These are phyloP conservation scores for Tympanuchus pallidicinctus DNA, from an alignment of 2,113 vertebrate species.

Conservation along the genomic window DNA sequence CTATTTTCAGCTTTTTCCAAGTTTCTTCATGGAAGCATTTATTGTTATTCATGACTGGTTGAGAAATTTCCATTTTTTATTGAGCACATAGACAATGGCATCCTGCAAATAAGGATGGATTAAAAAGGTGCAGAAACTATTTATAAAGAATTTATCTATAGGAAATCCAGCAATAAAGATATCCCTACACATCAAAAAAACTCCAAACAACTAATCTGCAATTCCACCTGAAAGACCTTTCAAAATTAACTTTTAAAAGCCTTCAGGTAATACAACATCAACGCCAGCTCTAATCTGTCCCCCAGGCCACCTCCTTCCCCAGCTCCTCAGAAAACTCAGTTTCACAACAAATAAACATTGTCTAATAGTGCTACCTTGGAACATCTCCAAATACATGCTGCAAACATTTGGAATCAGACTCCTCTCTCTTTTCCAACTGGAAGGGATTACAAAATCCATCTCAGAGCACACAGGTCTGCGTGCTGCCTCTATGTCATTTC, in stretches of 20 bases:
- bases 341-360: background rate
- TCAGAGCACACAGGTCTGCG: background rate
- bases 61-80: background rate
- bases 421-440: slow-evolving; percentile 16
- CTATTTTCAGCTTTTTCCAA: background rate
- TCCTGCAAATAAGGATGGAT: background rate
- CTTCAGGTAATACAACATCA: background rate
- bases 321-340: background rate
- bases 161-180: background rate
- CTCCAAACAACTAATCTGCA: background rate
- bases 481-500: background rate
- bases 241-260: slow-evolving; percentile 28
- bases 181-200: background rate
- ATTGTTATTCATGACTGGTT: background rate
- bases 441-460: background rate
- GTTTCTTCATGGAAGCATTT: background rate
- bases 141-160: background rate
- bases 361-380: background rate
- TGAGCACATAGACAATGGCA: background rate
- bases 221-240: background rate
- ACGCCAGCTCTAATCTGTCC: background rate
- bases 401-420: slow-evolving; percentile 6
- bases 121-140: background rate
- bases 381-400: background rate
- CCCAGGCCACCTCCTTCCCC: background rate